Evolutionary conservation across 2,113 vertebrate species (phyloP).

Genomic region (Misgurnus mizolepis): DNA sequence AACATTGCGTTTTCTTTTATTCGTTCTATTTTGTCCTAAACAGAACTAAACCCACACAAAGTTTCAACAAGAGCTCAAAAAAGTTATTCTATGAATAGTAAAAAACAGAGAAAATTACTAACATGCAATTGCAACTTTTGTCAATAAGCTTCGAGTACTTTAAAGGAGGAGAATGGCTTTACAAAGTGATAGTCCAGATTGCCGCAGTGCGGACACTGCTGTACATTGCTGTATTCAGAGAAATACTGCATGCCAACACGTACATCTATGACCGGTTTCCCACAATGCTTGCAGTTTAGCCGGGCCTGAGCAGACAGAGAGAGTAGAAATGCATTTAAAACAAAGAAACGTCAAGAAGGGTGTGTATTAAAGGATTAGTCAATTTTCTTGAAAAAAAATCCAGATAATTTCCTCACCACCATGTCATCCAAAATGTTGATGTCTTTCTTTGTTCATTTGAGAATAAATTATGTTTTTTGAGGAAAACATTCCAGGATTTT

Average conservation of each 20-base stretch:
- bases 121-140: conserved; percentile 89
- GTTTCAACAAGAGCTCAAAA: conserved; percentile 74
- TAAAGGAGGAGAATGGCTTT: conserved; percentile 99
- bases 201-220: conserved; percentile 98
- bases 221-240: conserved; percentile 99
- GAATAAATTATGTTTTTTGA: too few species aligned
- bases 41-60: conserved; percentile 81
- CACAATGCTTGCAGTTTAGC: conserved; percentile 99
- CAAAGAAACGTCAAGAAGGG: too few species aligned
- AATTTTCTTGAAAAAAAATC: too few species aligned
- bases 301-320: conserved; percentile 80
- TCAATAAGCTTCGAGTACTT: conserved; percentile 99
- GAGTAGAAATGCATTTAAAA: not conserved
- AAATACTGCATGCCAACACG: conserved; percentile 99
- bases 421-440: too few species aligned
- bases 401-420: too few species aligned
- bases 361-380: too few species aligned
- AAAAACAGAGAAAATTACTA: conserved; percentile 72
- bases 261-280: conserved; percentile 97
- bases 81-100: conserved; percentile 81
- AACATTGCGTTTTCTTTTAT: conserved; percentile 8
- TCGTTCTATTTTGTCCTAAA: conserved; percentile 61
- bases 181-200: conserved; percentile 99
- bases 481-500: too few species aligned
- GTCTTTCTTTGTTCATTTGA: too few species aligned